phyloP scores from a whole-genome alignment of 2,113 vertebrate genomes.

The Pluvianellus socialis region DNA sequence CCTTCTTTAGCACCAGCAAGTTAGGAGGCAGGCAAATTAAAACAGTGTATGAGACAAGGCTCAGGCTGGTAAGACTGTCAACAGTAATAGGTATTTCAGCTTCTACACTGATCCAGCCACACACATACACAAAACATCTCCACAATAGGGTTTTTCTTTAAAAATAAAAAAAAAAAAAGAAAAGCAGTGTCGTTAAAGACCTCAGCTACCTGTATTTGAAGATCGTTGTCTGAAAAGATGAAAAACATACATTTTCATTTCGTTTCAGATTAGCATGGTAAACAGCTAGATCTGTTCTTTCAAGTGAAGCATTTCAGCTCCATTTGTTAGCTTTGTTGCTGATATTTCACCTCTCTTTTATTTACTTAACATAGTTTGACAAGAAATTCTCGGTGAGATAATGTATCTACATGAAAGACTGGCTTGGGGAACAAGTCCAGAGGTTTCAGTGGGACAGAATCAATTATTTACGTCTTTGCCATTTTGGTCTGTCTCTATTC shows the following conservation, averaged over 20 bases:
- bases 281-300: conserved; percentile 76
- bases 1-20: not conserved
- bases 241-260: conserved; percentile 80
- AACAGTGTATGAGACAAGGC: not conserved
- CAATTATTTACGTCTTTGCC: conserved; percentile 60
- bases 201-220: conserved; percentile 71
- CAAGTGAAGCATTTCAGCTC: conserved; percentile 64
- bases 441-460: conserved; percentile 65
- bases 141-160: not conserved
- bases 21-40: not conserved
- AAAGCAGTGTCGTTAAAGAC: conserved; percentile 40
- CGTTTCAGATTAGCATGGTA: conserved; percentile 72
- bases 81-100: not conserved
- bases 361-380: conserved; percentile 80
- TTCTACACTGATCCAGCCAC: not conserved
- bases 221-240: conserved; percentile 72
- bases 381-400: conserved; percentile 77
- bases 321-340: conserved; percentile 78
- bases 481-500: conserved; percentile 56
- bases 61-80: not conserved
- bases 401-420: conserved; percentile 73
- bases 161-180: not conserved
- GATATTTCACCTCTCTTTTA: conserved; percentile 76
- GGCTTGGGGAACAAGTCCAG: conserved; percentile 63
- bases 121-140: not conserved